These are phyloP conservation scores for Pyralis farinalis DNA, from an alignment of 2,888 invertebrate species.

Conservation along the genomic window DNA sequence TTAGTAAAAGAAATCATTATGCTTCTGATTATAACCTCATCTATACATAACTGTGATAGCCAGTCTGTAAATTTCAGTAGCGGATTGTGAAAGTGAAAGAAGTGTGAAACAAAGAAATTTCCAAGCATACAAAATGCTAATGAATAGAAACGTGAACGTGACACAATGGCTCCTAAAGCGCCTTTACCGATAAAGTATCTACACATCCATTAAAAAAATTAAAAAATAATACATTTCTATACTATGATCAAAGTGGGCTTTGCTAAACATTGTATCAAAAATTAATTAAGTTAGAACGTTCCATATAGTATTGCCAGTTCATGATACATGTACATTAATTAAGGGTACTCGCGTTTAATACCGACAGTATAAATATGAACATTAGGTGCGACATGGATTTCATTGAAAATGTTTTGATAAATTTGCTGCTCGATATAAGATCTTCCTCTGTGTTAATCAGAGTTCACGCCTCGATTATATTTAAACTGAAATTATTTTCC, in stretches of 20 bases:
- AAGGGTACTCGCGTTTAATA: too few relatives aligned
- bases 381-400: too few relatives aligned
- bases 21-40: too few relatives aligned
- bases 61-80: not conserved
- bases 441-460: slow-evolving; percentile 23
- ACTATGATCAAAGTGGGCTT: too few relatives aligned
- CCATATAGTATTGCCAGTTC: too few relatives aligned
- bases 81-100: not conserved
- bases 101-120: not conserved
- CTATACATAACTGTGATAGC: not conserved
- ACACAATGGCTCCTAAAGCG: not conserved
- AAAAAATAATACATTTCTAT: not conserved
- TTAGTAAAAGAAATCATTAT: too few relatives aligned
- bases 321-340: too few relatives aligned
- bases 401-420: too few relatives aligned
- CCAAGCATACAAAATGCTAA: not conserved
- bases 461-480: slow-evolving; percentile 27
- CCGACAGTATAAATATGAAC: too few relatives aligned
- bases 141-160: not conserved
- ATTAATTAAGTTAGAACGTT: too few relatives aligned
- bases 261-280: too few relatives aligned
- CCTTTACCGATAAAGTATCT: not conserved
- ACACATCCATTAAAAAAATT: not conserved
- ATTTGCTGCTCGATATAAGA: too few relatives aligned
- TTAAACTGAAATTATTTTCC: slow-evolving; percentile 31